These are phyloP conservation scores for Oreochromis tanganicae DNA, from an alignment of 2,113 vertebrate genomes.

Conservation along the genomic window DNA sequence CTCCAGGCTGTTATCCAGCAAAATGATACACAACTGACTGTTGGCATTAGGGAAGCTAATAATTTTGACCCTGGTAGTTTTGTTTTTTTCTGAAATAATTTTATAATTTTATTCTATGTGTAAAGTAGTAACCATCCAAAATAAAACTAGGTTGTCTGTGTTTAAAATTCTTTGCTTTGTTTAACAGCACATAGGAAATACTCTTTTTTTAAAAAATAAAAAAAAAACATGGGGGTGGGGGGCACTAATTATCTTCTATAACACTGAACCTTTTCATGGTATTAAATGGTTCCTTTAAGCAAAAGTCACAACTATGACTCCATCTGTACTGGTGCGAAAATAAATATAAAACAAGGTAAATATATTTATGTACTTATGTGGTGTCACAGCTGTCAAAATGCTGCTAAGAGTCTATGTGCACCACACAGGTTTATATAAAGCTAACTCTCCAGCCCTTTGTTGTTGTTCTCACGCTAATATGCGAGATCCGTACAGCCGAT, in stretches of 20 bases:
- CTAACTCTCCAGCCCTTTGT: constrained; percentile 54
- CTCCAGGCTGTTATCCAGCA: background rate
- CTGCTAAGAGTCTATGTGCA: background rate
- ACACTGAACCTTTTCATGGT: background rate
- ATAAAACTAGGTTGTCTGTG: background rate
- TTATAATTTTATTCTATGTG: background rate
- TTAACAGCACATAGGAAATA: background rate
- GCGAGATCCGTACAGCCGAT: constrained; percentile 55
- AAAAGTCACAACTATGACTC: background rate
- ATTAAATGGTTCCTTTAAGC: background rate
- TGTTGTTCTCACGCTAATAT: constrained; percentile 69
- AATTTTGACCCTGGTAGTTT: background rate
- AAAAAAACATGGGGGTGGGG: background rate
- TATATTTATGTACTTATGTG: background rate
- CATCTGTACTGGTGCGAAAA: background rate
- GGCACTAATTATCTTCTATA: background rate
- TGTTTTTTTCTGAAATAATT: background rate
- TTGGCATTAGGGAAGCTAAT: background rate
- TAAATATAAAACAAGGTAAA: background rate
- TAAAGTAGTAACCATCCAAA: background rate
- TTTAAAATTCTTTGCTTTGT: background rate
- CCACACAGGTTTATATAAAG: background rate
- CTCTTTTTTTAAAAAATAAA: accelerated
- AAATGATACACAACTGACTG: background rate
- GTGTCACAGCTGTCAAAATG: background rate